These are phyloP conservation scores for Pammene aurita DNA, from an alignment of 2,888 invertebrate genomes.

Conservation along the genomic window DNA sequence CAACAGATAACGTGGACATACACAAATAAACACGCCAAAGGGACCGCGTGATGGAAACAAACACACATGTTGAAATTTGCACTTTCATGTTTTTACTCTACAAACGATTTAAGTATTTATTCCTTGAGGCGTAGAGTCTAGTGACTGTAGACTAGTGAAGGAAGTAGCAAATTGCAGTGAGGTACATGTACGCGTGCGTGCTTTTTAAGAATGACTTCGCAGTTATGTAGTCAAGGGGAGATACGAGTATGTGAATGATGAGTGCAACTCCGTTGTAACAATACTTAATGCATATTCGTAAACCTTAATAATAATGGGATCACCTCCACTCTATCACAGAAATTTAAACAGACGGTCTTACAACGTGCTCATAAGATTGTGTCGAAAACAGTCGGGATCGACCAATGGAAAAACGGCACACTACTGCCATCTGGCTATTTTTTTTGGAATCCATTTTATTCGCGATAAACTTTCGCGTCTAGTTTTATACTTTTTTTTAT, in stretches of 20 bases:
- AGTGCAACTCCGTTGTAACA: not conserved
- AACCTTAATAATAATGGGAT: too few relatives aligned
- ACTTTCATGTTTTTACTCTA: constrained; percentile 6
- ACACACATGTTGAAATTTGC: constrained; percentile 32
- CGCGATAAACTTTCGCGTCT: too few relatives aligned
- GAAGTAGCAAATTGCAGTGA: constrained; percentile 12
- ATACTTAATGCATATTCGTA: not conserved
- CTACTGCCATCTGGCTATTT: too few relatives aligned
- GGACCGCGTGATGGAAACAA: constrained; percentile 54
- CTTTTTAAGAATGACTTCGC: constrained; percentile 48
- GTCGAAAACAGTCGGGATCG: too few relatives aligned
- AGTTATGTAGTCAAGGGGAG: constrained; percentile 45
- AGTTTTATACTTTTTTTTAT: too few relatives aligned
- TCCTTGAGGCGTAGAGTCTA: not conserved
- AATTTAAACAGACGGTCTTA: too few relatives aligned
- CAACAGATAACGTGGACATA: constrained; percentile 51
- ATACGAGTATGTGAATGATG: constrained; percentile 11
- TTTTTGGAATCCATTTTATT: too few relatives aligned
- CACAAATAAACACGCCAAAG: constrained; percentile 55
- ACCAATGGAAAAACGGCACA: too few relatives aligned
- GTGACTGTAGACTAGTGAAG: not conserved
- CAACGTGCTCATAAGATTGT: too few relatives aligned
- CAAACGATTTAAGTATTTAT: constrained; percentile 14
- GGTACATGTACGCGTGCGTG: constrained; percentile 2
- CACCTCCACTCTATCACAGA: too few relatives aligned